Evolutionary conservation across 2,888 invertebrate species (phyloP).

Genomic region (Atethmia centrago): DNA sequence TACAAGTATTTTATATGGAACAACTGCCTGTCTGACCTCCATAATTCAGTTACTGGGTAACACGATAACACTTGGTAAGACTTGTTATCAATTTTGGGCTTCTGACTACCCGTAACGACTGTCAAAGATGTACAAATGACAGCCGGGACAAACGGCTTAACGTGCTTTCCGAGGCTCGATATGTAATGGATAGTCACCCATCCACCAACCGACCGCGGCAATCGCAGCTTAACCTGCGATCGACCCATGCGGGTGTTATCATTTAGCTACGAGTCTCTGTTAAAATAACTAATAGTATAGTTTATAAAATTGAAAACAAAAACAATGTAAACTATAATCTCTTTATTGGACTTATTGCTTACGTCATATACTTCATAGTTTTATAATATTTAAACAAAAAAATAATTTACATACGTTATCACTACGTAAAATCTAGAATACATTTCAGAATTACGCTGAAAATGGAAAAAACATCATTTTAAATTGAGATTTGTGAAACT

Average conservation of each 20-base stretch:
- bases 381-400: conserved; percentile 26
- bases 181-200: neutral
- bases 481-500: neutral
- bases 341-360: conserved; percentile 59
- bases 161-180: neutral
- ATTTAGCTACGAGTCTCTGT: neutral
- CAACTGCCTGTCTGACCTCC: neutral
- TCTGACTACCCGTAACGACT: neutral
- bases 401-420: conserved; percentile 61
- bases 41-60: neutral
- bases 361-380: conserved; percentile 23
- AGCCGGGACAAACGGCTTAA: neutral
- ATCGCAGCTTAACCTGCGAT: neutral
- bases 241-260: neutral
- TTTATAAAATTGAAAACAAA: conserved; percentile 28
- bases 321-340: conserved; percentile 58
- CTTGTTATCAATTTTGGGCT: neutral
- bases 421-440: conserved; percentile 46
- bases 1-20: neutral
- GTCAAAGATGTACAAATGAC: neutral
- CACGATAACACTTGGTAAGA: neutral
- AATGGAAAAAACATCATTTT: conserved; percentile 1
- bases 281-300: no score
- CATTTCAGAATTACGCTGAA: conserved; percentile 38
- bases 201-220: neutral